phyloP scores from a whole-genome alignment of 2,888 invertebrate species.

The Napeogenes inachia region DNA sequence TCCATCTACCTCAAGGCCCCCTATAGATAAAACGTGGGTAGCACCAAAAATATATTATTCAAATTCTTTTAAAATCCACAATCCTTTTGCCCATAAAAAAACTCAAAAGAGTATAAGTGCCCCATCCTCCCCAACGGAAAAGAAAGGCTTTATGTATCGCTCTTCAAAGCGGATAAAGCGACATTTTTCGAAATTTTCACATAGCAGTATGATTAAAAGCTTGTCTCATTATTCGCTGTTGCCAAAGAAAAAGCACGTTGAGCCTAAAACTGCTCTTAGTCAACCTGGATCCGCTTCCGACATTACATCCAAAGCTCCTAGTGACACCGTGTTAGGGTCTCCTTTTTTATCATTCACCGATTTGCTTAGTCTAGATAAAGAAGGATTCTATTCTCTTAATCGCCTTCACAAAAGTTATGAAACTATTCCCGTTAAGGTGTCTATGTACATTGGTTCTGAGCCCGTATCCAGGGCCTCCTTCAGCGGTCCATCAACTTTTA shows the following conservation, averaged over 20 bases:
- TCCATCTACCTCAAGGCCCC: constrained; percentile 17
- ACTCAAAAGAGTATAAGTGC: constrained; percentile 62
- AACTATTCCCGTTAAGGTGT: constrained; percentile 49
- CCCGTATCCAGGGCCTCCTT: constrained; percentile 63
- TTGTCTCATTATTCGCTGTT: constrained; percentile 65
- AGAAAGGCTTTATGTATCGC: constrained; percentile 63
- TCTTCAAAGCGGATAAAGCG: constrained; percentile 64
- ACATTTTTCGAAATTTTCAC: constrained; percentile 62
- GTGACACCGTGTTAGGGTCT: constrained; percentile 74
- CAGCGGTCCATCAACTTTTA: constrained; percentile 52
- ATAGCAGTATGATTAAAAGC: constrained; percentile 70
- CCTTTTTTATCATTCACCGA: constrained; percentile 72
- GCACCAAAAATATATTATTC: constrained; percentile 44
- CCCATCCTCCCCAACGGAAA: constrained; percentile 67
- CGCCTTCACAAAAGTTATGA: constrained; percentile 59
- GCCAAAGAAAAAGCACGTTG: constrained; percentile 59
- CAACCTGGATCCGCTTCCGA: constrained; percentile 63
- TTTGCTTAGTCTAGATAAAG: constrained; percentile 57
- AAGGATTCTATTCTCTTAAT: constrained; percentile 45
- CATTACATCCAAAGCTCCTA: constrained; percentile 59
- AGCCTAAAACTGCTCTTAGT: constrained; percentile 50
- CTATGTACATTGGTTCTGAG: constrained; percentile 72
- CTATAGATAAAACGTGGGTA: constrained; percentile 50
- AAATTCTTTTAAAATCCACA: constrained; percentile 63
- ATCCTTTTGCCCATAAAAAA: constrained; percentile 65